phyloP scores from a whole-genome alignment of 1,140 invertebrate species.

The Apis dorsata region DNA sequence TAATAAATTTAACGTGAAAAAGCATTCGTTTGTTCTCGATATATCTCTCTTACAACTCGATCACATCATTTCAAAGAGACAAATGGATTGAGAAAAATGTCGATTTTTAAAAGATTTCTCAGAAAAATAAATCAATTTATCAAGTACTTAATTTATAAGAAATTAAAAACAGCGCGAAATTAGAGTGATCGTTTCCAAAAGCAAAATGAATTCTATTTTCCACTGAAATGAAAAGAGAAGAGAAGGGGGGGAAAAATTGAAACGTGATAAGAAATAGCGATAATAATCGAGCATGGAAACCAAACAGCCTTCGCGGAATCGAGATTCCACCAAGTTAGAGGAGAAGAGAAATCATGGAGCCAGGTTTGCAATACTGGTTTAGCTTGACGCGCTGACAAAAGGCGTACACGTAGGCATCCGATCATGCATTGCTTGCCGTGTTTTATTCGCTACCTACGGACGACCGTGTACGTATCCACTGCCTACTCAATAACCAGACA shows the following conservation, averaged over 20 bases:
- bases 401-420: conserved; percentile 52
- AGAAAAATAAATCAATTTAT: no score
- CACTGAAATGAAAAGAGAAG: no score
- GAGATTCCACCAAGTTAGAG: not conserved
- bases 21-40: not conserved
- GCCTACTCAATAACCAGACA: conserved; percentile 57
- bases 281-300: not conserved
- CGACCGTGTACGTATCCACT: conserved; percentile 20
- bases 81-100: no score
- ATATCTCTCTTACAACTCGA: not conserved
- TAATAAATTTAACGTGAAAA: not conserved
- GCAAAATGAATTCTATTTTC: no score
- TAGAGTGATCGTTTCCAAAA: no score
- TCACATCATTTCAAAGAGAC: no score
- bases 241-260: no score
- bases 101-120: no score
- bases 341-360: conserved; percentile 9
- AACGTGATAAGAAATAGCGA: no score
- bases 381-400: conserved; percentile 49
- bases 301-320: not conserved
- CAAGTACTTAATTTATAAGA: no score
- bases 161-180: no score
- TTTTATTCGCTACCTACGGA: conserved; percentile 47
- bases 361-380: conserved; percentile 8
- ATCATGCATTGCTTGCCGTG: conserved; percentile 36